Evolutionary conservation across 2,797 vertebrate genomes (phyloP), one percentile per base, ranked within the genome.

Genomic region (Lithobates pipiens): DNA sequence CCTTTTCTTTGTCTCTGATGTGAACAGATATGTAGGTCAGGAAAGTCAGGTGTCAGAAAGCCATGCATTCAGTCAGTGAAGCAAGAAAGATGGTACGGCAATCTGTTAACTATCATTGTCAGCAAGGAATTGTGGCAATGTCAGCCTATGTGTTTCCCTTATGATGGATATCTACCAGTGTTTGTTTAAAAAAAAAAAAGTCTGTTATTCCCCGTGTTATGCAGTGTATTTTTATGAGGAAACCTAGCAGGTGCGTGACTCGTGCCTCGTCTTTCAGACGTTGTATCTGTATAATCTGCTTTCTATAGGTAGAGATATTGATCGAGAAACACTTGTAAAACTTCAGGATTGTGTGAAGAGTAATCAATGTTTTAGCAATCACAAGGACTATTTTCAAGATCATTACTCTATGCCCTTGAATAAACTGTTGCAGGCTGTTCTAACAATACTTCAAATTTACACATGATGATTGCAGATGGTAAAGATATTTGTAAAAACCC

Each of bases 341-440:
- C 18, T 61, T 61, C 54, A 61, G 54, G 54, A 61, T 61, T 61
- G 54, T 61, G 21, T 61, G 50, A 61, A 61, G 18, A 61, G 21
- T 23, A 21, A 23, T 23, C 54, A 23, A 61, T 23, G 54, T 61
- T 61, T 61, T 23, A 61, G 54, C 54, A 23, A 23, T 23, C 54
- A 21, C 54, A 61, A 61, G 21, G 54, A 61, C 50, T 54, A 18
- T 54, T 54, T 54, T 54, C 50, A 54, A 54, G 50, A 54, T 54
- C 50, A 54, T 61, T 61, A 61, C 18, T 61, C 4, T 21, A 23
- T 88, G 85, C 73, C 81, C 76, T 46, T 83, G 80, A 81, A 80
- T 61, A 61, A 61, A 61, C 54, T 23, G 54, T 61, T 61, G 54
- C 54, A 73, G 69, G 84, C 90, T 92, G 86, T 88, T 88, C 44